Evolutionary conservation across 2,113 vertebrate species (phyloP), one percentile per base, ranked within the genome.

Genomic region (Corydoras sp.): DNA sequence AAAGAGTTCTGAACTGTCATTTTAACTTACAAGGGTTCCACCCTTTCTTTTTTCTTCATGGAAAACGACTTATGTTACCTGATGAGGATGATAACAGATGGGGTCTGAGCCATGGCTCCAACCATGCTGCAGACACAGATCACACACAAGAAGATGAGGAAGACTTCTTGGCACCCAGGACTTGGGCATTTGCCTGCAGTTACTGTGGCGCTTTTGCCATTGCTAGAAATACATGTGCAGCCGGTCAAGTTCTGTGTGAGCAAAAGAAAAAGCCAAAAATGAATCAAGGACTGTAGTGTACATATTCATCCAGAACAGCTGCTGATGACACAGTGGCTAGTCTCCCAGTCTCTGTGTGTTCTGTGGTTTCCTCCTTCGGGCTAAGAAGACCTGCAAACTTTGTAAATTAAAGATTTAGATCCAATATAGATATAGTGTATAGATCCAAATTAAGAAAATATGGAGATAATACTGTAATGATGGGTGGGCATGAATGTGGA

Each of bases 91-190:
- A 99, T 99, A 80, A 99, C 95, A 0, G 97, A 98, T 0, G 97
- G 97, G 0, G 97, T 99, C 88, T 99, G 97, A 0, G 95, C 96
- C 96, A 98, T 98, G 73, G 95, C 95, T 63, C 97, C 96, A 0
- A 99, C 93, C 92, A 99, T 90, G 86, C 96, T 98, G 90, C 96
- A 98, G 76, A 90, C 88, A 8, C 97, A 99, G 89, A 98, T 96
- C 83, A 99, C 92, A 3, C 93, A 96, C 53, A 99, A 92, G 88
- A 98, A 99, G 85, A 91, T 96, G 85, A 98, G 90, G 84, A 99
- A 99, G 81, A 92, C 86, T 86, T 98, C 92, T 83, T 93, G 92
- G 9, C 97, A 99, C 74, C 95, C 95, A 0, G 94, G 90, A 29
- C 88, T 94, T 35, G 95, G 95, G 81, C 97, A 98, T 50, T 98